These are phyloP conservation scores for Dolichotis patagonum DNA, from an alignment of 2,113 vertebrate genomes.

Conservation along the genomic window DNA sequence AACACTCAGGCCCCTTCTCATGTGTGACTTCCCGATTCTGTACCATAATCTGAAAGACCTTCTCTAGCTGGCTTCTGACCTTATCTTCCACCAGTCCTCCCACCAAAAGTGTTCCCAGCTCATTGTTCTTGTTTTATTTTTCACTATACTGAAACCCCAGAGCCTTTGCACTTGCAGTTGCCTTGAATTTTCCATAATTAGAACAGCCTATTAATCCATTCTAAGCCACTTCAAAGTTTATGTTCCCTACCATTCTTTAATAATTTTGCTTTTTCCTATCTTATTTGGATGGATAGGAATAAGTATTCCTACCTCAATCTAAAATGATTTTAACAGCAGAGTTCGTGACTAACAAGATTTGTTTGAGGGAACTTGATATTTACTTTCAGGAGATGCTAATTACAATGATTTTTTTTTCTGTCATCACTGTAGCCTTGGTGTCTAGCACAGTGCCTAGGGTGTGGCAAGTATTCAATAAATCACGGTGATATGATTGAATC, in stretches of 20 bases:
- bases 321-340: background rate
- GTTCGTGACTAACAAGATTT: background rate
- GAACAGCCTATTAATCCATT: background rate
- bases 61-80: background rate
- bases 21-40: background rate
- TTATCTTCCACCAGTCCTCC: background rate
- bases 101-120: background rate
- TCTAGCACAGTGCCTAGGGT: background rate
- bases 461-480: background rate
- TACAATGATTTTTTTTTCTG: background rate
- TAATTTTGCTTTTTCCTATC: background rate
- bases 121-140: background rate
- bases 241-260: background rate
- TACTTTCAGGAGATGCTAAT: slow-evolving; percentile 33
- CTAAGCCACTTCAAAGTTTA: background rate
- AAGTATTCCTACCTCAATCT: background rate
- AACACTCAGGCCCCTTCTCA: background rate
- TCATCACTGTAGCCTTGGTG: background rate
- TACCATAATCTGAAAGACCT: background rate
- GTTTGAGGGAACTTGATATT: background rate
- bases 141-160: background rate
- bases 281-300: slow-evolving; percentile 25
- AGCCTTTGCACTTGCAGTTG: background rate
- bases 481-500: background rate
- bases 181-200: background rate